Evolutionary conservation across 2,888 invertebrate genomes (phyloP).

Genomic region (Leptinotarsa tumamoca): DNA sequence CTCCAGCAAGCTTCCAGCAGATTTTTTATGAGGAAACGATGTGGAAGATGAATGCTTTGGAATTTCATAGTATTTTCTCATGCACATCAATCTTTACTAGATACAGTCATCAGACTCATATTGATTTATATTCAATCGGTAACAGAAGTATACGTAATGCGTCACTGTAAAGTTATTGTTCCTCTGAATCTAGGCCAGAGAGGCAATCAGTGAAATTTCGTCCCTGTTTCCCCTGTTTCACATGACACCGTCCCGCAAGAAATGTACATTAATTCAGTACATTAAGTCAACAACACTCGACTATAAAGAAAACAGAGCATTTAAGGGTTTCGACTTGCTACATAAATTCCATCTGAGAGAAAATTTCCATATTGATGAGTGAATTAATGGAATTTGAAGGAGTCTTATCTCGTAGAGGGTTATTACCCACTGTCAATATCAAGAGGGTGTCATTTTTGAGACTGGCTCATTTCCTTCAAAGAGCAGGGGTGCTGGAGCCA

Average conservation of each 20-base stretch:
- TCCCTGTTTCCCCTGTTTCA: neutral
- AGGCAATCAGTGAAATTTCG: neutral
- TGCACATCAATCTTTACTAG: too few species aligned
- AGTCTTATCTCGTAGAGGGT: conserved; percentile 11
- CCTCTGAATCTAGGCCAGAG: neutral
- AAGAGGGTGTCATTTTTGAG: neutral
- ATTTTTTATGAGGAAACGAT: too few species aligned
- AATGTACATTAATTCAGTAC: conserved; percentile 40
- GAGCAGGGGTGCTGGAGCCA: too few species aligned
- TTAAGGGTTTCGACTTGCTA: conserved; percentile 31
- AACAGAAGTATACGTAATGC: too few species aligned
- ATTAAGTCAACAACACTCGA: conserved; percentile 37
- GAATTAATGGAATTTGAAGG: conserved; percentile 13
- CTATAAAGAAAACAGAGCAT: conserved; percentile 35
- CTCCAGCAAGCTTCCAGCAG: too few species aligned
- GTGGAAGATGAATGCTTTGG: too few species aligned
- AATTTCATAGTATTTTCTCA: too few species aligned
- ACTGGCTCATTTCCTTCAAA: neutral
- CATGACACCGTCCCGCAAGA: conserved; percentile 27
- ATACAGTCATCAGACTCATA: too few species aligned
- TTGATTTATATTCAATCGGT: too few species aligned
- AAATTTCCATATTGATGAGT: conserved; percentile 39
- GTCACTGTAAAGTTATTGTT: neutral
- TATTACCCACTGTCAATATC: conserved; percentile 8
- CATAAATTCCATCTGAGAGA: conserved; percentile 31